Evolutionary conservation across 2,113 vertebrate species (phyloP).

Genomic region (Phoxinus phoxinus): DNA sequence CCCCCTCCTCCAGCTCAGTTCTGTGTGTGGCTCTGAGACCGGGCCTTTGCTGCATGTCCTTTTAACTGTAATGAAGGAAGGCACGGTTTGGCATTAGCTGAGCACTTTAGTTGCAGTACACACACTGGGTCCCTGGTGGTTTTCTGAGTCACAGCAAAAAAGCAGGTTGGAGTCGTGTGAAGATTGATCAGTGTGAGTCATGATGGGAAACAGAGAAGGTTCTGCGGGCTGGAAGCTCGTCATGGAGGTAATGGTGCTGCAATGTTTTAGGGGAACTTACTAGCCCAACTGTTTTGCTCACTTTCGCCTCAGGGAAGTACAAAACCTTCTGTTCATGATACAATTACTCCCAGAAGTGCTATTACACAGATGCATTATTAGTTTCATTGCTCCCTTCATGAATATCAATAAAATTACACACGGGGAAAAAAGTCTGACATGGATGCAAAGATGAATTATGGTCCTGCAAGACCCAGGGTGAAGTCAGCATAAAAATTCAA

Average conservation of each 20-base stretch:
- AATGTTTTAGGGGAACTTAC: neutral
- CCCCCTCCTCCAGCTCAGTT: neutral
- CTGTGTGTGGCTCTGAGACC: slow-evolving; percentile 7
- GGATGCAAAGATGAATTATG: neutral
- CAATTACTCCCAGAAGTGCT: slow-evolving; percentile 16
- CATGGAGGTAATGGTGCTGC: slow-evolving; percentile 29
- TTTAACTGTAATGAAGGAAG: slow-evolving; percentile 43
- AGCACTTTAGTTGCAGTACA: slow-evolving; percentile 33
- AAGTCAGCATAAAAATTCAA: neutral
- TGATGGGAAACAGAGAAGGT: neutral
- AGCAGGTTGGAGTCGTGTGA: slow-evolving; percentile 28
- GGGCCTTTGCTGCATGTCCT: slow-evolving; percentile 16
- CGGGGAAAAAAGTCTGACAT: neutral
- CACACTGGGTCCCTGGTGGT: slow-evolving; percentile 14
- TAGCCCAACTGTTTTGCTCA: slow-evolving; percentile 9
- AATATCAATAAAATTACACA: neutral
- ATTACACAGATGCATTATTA: neutral
- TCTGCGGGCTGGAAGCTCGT: neutral
- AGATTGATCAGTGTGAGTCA: slow-evolving; percentile 33
- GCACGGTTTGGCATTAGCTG: slow-evolving; percentile 23
- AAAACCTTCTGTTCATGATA: slow-evolving; percentile 5
- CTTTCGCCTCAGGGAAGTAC: slow-evolving; percentile 24
- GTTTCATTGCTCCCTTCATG: neutral
- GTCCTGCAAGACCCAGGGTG: neutral
- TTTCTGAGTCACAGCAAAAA: slow-evolving; percentile 38